Percentiles rank a stretch among this genome's conserved stretches.
Evolutionary conservation across 1,140 invertebrate genomes (phyloP).

Genomic region (Scaptodrosophila lebanonensis): DNA sequence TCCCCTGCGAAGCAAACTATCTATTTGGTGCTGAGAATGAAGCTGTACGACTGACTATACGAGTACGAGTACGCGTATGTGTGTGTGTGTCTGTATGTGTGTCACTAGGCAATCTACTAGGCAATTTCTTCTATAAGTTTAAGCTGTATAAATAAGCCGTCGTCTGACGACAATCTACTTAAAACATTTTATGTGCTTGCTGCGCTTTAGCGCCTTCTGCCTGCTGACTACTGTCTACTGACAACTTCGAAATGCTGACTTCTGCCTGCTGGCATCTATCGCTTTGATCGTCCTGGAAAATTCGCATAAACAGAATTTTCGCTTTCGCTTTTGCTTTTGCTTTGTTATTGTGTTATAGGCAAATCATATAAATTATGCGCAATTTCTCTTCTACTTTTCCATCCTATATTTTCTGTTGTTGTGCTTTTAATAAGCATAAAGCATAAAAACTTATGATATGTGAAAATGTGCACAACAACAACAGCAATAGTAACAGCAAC

Average conservation of each 20-base stretch:
- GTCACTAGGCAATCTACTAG: constrained; percentile 63
- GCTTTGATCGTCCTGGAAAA: background rate
- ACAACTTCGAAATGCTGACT: constrained; percentile 1
- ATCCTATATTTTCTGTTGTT: constrained; percentile 57
- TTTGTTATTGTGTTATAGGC: constrained; percentile 66
- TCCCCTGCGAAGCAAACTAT: constrained; percentile 16
- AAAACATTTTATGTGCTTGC: constrained; percentile 38
- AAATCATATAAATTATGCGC: constrained; percentile 75
- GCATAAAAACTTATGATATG: constrained; percentile 75
- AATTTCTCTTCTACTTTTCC: no score
- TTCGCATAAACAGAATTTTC: constrained; percentile 61
- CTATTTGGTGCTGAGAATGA: constrained; percentile 30
- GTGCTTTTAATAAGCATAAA: constrained; percentile 74
- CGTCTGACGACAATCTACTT: constrained; percentile 56
- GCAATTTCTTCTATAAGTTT: constrained; percentile 3
- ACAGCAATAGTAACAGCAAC: constrained; percentile 24
- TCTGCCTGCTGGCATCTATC: constrained; percentile 55
- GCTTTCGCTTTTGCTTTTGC: constrained; percentile 18
- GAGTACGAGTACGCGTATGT: no score
- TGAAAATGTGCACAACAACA: constrained; percentile 74
- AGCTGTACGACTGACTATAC: no score
- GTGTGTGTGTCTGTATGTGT: constrained; percentile 47
- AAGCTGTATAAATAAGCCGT: constrained; percentile 61
- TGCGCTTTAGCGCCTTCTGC: constrained; percentile 1
- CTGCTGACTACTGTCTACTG: no score